Evolutionary conservation across 2,888 invertebrate genomes (phyloP).

Genomic region (Nebria salina): DNA sequence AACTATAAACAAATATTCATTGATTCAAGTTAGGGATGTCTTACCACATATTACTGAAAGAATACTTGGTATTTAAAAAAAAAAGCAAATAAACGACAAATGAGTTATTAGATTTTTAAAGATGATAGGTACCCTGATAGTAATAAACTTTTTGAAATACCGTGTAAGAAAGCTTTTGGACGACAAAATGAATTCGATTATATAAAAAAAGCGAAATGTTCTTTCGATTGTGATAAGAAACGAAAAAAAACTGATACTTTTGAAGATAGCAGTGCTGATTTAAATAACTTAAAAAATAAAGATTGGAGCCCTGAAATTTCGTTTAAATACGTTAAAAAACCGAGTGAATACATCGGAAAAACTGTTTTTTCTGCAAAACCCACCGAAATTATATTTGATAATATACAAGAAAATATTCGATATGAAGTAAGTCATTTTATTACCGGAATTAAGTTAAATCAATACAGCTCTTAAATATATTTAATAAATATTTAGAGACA

Average conservation of each 20-base stretch:
- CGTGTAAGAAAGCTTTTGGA: background rate
- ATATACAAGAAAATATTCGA: constrained; percentile 56
- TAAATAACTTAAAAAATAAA: background rate
- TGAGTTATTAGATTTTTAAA: background rate
- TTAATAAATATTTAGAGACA: constrained; percentile 44
- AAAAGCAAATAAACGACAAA: background rate
- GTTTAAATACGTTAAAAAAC: constrained; percentile 13
- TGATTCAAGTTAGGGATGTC: constrained; percentile 56
- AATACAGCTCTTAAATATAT: background rate
- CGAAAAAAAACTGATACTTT: background rate
- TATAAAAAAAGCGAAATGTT: background rate
- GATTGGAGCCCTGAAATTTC: constrained; percentile 21
- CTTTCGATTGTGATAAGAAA: background rate
- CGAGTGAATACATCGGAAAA: constrained; percentile 41
- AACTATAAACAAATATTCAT: constrained; percentile 52
- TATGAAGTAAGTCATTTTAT: constrained; percentile 56
- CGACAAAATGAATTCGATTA: background rate
- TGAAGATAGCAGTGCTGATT: background rate
- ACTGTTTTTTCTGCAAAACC: constrained; percentile 55
- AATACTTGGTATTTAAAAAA: constrained; percentile 53
- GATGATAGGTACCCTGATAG: background rate
- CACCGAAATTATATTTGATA: constrained; percentile 56
- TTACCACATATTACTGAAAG: constrained; percentile 54
- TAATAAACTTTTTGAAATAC: background rate
- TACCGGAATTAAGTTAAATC: constrained; percentile 13